These are phyloP conservation scores for Oligia latruncula DNA, from an alignment of 2,888 invertebrate species.

Conservation along the genomic window DNA sequence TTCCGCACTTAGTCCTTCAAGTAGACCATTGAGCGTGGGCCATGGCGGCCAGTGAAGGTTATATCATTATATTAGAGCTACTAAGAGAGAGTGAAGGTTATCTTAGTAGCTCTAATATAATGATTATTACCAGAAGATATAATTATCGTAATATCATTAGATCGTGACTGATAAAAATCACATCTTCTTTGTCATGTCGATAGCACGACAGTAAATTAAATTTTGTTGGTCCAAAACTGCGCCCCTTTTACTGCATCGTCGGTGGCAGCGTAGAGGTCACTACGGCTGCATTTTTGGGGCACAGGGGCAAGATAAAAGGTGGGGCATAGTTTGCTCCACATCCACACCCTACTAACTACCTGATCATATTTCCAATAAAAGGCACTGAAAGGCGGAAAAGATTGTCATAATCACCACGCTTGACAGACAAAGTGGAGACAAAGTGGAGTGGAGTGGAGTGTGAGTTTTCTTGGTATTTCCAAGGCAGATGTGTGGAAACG, in stretches of 20 bases:
- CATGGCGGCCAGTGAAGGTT: no score
- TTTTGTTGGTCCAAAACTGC: background rate
- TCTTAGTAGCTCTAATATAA: background rate
- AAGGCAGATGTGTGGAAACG: background rate
- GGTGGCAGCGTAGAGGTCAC: background rate
- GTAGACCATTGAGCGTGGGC: no score
- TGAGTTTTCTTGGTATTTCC: background rate
- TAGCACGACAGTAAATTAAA: background rate
- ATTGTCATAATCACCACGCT: background rate
- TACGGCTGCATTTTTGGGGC: background rate
- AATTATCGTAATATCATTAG: background rate
- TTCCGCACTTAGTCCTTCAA: no score
- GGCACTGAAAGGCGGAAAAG: background rate
- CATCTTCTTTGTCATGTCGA: background rate
- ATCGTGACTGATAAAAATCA: background rate
- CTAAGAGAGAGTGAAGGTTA: background rate
- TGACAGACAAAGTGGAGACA: no score
- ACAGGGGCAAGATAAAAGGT: background rate
- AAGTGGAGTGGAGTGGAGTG: no score
- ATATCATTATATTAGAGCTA: no score
- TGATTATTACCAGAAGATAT: background rate
- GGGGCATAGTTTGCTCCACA: background rate
- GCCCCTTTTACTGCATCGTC: background rate
- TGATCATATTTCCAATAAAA: background rate
- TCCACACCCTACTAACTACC: background rate